Evolutionary conservation across 2,888 invertebrate species (phyloP), one percentile per base, ranked within the genome.

Genomic region (Leptinotarsa rubiginosa): DNA sequence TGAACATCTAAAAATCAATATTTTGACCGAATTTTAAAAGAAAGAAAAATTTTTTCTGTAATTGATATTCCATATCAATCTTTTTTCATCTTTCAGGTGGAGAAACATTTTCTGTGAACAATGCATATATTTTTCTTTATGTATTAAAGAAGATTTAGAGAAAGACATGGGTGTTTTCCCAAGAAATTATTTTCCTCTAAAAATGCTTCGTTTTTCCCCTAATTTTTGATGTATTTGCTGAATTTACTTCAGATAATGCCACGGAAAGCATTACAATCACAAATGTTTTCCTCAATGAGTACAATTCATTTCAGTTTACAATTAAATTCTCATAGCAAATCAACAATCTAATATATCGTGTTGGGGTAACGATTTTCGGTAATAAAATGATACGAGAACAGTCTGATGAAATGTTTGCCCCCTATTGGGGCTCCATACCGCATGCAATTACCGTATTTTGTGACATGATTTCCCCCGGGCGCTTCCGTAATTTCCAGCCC

Each of bases 391-490:
- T 59, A 47, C 66, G 54, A 50, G 67, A 47, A n/a, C 59, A 41
- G n/a, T 52, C 50, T 68, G 72, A 72, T 72, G 68, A 68, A 68
- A 72, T 68, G 72, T 68, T 49, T 13, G 49, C 49, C 66, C 56
- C 65, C 69, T 49, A 66, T 74, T 59, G 74, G 47, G 64, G 59
- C 59, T 56, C 25, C 74, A 56, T 70, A 74, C 74, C 74, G 66
- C 74, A 56, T 74, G 70, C 74, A 74, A 74, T 74, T 74, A 72
- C 72, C 69, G 80, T 81, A 83, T 81, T 82, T 82, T 83, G 82
- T 80, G 82, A 82, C 79, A 81, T 83, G 82, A 83, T 83, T 83
- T 83, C 83, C 83, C 83, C 70, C 41, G 83, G 78, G 83, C 22
- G 47, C 59, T 69, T 68, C 78, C 79, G 79, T 79, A 82, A 76